Base-by-base conservation (phyloP, 2,797 vertebrate genomes). In the Falco cherrug region DNA sequence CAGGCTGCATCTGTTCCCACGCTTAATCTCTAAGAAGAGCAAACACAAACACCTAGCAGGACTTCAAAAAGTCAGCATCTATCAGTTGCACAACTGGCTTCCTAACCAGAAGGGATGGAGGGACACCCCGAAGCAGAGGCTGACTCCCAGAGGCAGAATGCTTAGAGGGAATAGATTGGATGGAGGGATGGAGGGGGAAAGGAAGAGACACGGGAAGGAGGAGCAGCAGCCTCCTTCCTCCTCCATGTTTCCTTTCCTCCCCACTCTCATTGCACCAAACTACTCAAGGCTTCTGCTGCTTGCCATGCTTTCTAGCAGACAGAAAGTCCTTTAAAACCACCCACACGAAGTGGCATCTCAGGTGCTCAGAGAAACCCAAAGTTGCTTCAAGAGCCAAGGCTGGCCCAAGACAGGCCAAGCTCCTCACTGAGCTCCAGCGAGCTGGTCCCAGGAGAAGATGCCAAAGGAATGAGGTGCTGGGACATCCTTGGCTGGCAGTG, bases 111-210 rank as follows among this genome's bases (percentile, higher is more conserved):
- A 88, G 26, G 26, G 5, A 21, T 53, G 47, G 26, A 37, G 21
- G 41, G 31, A 92, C 1, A 10, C 24, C 50, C 41, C 0, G 0
- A 35, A 61, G n/a, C 2, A 1, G 24, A 53, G n/a, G 2, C 2
- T 45, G 19, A 47, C 35, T 60, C 45, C 35, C 2, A 2, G 43
- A 41, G 50, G 47, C 60, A 92, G 67, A 69, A 33, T 0, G 1
- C 9, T 39, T 53, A 87, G 24, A 0, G 2, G 63, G 33, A 75
- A 73, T 20, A 56, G 41, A 19, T 64, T 57, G 13, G 61, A 45
- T 10, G 9, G 43, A 85, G 21, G 43, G 43, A 63, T 39, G 65
- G 31, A 70, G 41, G 2, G 10, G 13, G 35, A 17, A 61, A 77
- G 22, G 48, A 90, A 45, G n/a, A 73, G 31, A 79, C 20, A 45